A percentile compares a stretch with the other conserved stretches of the same genome.
These are phyloP conservation scores for Mionectes olivaceus DNA, from an alignment of 2,797 vertebrate species.

Conservation along the genomic window DNA sequence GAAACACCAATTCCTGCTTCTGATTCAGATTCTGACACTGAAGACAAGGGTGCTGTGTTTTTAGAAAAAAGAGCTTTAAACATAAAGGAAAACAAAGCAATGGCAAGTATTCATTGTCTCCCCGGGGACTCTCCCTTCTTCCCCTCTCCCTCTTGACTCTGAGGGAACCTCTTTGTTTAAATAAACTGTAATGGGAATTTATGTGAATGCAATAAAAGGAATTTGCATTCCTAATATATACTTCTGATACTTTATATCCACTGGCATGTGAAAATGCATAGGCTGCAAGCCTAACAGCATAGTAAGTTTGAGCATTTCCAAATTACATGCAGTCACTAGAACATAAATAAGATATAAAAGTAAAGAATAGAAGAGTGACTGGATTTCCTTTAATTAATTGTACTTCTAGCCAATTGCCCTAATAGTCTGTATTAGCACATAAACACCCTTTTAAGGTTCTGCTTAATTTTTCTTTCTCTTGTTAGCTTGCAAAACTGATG, in stretches of 20 bases:
- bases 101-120: conserved; percentile 79
- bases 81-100: conserved; percentile 98
- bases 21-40: conserved; percentile 62
- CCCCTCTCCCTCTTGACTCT: rapidly evolving
- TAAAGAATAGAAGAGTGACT: background rate
- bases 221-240: background rate
- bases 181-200: background rate
- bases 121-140: background rate
- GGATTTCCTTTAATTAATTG: conserved; percentile 18
- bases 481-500: conserved; percentile 95
- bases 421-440: conserved; percentile 11
- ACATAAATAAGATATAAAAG: background rate
- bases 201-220: background rate
- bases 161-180: background rate
- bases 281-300: background rate
- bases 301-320: background rate
- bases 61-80: conserved; percentile 93
- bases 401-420: conserved; percentile 4
- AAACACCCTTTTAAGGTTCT: conserved; percentile 19
- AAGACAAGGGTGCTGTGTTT: conserved; percentile 84
- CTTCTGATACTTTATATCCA: background rate
- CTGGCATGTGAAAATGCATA: background rate
- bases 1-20: conserved; percentile 26
- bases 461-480: background rate
- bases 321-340: background rate